Percentiles rank a stretch among this genome's conserved stretches.
Evolutionary conservation across 2,888 invertebrate species (phyloP).

Genomic region (Tachina fera): DNA sequence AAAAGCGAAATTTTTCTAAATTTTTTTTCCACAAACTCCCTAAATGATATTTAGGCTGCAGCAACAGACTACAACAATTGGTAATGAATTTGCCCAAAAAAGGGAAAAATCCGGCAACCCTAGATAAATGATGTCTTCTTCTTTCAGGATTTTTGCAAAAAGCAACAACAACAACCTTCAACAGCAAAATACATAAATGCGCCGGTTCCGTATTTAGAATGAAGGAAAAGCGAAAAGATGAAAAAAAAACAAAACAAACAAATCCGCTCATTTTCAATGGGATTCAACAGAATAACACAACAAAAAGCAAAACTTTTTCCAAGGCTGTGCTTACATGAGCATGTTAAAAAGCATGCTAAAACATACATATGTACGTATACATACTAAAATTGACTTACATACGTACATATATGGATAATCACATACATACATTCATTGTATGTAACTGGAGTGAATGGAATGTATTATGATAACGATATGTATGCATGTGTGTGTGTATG

Average conservation of each 20-base stretch:
- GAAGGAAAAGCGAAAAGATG: neutral
- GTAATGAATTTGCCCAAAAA: too few relatives aligned
- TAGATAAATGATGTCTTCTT: neutral
- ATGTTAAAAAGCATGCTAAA: conserved; percentile 63
- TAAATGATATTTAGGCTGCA: too few relatives aligned
- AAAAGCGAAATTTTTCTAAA: too few relatives aligned
- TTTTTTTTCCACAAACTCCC: too few relatives aligned
- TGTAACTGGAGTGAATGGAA: conserved; percentile 29
- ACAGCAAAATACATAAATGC: conserved; percentile 52
- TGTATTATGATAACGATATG: conserved; percentile 32
- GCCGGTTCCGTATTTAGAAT: conserved; percentile 65
- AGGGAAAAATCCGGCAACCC: too few relatives aligned
- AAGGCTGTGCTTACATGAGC: conserved; percentile 67
- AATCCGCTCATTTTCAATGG: conserved; percentile 31
- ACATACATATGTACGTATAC: neutral
- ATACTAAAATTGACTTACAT: too few relatives aligned
- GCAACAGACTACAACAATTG: too few relatives aligned
- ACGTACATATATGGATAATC: too few relatives aligned
- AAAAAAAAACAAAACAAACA: conserved; percentile 26
- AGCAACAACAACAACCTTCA: conserved; percentile 52
- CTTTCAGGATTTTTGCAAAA: neutral
- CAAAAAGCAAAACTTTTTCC: conserved; percentile 43
- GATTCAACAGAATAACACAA: conserved; percentile 3
- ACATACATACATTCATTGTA: too few relatives aligned
- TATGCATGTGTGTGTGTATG: neutral